A percentile compares a stretch with the other conserved stretches of the same genome.
These are phyloP conservation scores for Coracopsis vasa DNA, from an alignment of 2,113 vertebrate genomes.

Conservation along the genomic window DNA sequence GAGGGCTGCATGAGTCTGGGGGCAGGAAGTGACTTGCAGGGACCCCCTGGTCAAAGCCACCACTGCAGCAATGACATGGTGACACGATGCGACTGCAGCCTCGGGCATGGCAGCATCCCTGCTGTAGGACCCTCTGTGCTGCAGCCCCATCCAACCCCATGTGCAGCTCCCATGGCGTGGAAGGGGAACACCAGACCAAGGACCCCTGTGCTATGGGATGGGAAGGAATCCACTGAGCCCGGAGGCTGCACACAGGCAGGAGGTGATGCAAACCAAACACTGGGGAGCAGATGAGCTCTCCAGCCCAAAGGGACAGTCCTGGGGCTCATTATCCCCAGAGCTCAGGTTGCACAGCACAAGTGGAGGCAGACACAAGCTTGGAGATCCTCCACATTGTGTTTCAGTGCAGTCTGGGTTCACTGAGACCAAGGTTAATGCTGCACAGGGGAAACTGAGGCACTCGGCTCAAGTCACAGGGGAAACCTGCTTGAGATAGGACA, in stretches of 20 bases:
- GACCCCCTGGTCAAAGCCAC: neutral
- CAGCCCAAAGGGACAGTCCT: neutral
- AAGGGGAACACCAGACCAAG: neutral
- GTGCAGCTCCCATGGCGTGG: neutral
- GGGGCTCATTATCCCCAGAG: neutral
- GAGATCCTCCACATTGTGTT: neutral
- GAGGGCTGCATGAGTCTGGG: neutral
- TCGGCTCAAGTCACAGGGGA: neutral
- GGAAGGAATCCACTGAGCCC: neutral
- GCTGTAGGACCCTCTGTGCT: neutral
- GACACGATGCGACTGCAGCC: neutral
- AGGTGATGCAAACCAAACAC: neutral
- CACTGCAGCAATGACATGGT: rapidly evolving
- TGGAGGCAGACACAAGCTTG: rapidly evolving
- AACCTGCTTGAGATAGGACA: neutral
- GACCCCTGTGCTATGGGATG: neutral
- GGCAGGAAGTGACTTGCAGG: too few relatives aligned
- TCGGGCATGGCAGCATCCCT: neutral
- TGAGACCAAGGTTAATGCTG: neutral
- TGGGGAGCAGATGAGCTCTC: neutral
- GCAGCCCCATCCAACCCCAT: neutral
- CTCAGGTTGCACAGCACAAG: neutral
- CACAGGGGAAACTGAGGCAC: neutral
- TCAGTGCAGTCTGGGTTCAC: neutral
- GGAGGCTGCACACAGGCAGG: neutral